These are phyloP conservation scores for Mus minutoides DNA, from an alignment of 2,797 vertebrate genomes.

Conservation along the genomic window DNA sequence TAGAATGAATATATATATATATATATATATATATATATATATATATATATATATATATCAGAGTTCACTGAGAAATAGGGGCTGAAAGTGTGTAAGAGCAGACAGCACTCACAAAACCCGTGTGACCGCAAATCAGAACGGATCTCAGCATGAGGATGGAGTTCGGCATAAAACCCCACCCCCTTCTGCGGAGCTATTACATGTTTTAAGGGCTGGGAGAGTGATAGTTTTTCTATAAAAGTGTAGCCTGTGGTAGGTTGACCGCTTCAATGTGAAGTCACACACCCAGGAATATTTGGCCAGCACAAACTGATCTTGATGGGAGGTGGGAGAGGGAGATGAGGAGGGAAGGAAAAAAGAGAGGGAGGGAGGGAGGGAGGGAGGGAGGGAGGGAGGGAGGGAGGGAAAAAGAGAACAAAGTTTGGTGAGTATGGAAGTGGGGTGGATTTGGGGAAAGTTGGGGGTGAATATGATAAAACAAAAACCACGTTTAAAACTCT, in stretches of 20 bases:
- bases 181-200: background rate
- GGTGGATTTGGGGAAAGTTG: background rate
- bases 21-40: no score
- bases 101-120: background rate
- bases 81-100: background rate
- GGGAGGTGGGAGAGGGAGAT: no score
- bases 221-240: background rate
- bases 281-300: background rate
- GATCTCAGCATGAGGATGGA: background rate
- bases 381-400: background rate
- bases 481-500: background rate
- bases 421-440: background rate
- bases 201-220: background rate
- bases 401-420: background rate
- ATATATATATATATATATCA: no score
- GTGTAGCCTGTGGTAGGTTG: background rate
- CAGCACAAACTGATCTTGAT: background rate
- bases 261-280: background rate
- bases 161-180: background rate
- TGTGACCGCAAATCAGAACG: background rate
- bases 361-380: accelerated
- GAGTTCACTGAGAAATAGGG: background rate
- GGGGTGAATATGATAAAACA: background rate
- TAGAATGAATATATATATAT: background rate
- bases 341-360: no score